These are phyloP conservation scores for Drosophila lacicola DNA, from an alignment of 2,888 invertebrate species.

Conservation along the genomic window DNA sequence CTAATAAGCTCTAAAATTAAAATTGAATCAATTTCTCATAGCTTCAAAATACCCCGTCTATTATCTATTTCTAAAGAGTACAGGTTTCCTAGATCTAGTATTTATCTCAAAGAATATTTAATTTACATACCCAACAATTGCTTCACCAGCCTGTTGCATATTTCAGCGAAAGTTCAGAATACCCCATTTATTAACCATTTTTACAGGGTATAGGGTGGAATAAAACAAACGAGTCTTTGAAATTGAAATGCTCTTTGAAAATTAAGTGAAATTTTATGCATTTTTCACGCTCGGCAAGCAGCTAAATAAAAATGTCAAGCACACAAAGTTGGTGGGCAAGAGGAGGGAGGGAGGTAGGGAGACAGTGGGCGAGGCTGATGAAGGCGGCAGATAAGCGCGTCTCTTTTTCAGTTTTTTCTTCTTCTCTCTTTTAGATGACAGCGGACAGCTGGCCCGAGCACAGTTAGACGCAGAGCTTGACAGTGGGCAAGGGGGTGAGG, in stretches of 20 bases:
- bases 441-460: constrained; percentile 65
- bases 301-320: constrained; percentile 81
- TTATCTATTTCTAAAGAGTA: no score
- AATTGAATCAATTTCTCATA: no score
- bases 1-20: no score
- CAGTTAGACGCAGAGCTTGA: constrained; percentile 16
- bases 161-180: background rate
- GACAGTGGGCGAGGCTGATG: constrained; percentile 32
- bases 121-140: no score
- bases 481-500: constrained; percentile 10
- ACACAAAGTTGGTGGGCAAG: constrained; percentile 48
- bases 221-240: constrained; percentile 44
- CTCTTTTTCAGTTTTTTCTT: constrained; percentile 44
- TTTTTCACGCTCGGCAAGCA: constrained; percentile 74
- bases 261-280: constrained; percentile 83
- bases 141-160: no score
- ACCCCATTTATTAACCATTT: background rate
- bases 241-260: constrained; percentile 70
- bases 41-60: no score
- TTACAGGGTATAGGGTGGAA: background rate
- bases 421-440: constrained; percentile 47
- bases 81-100: no score
- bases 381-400: constrained; percentile 72
- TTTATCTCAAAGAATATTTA: no score
- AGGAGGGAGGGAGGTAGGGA: background rate